phyloP scores from a whole-genome alignment of 2,888 invertebrate species.

The Rutpela maculata region DNA sequence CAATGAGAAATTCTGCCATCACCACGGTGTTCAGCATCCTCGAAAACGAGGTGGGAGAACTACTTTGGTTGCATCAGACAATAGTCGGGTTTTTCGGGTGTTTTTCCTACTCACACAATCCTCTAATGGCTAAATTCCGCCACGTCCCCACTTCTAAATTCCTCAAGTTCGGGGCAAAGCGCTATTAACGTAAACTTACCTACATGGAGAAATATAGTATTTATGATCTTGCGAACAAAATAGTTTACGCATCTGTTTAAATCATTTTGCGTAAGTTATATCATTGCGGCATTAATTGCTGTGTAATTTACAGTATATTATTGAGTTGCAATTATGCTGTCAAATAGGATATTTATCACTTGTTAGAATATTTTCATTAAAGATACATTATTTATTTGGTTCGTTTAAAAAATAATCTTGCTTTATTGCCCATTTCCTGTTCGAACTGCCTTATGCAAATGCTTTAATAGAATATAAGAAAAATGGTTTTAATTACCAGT shows the following conservation, averaged over 20 bases:
- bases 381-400: background rate
- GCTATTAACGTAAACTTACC: no score
- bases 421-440: slow-evolving; percentile 7
- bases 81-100: no score
- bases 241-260: background rate
- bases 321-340: slow-evolving; percentile 11
- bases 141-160: no score
- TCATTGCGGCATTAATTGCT: slow-evolving; percentile 9
- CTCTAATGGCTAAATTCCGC: no score
- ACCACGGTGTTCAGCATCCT: no score
- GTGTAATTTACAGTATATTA: slow-evolving; percentile 21
- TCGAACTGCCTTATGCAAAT: background rate
- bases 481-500: slow-evolving; percentile 2
- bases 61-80: no score
- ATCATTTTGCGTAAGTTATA: slow-evolving; percentile 16
- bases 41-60: no score
- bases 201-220: no score
- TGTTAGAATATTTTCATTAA: slow-evolving; percentile 17
- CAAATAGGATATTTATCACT: slow-evolving; percentile 26
- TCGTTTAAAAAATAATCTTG: background rate
- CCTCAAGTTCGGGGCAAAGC: no score
- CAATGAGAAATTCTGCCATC: no score
- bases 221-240: no score
- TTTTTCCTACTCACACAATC: no score
- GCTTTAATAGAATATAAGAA: slow-evolving; percentile 2